phyloP scores from a whole-genome alignment of 53 echinoderm and acorn worm species.

The Hippasteria phrygiana region DNA sequence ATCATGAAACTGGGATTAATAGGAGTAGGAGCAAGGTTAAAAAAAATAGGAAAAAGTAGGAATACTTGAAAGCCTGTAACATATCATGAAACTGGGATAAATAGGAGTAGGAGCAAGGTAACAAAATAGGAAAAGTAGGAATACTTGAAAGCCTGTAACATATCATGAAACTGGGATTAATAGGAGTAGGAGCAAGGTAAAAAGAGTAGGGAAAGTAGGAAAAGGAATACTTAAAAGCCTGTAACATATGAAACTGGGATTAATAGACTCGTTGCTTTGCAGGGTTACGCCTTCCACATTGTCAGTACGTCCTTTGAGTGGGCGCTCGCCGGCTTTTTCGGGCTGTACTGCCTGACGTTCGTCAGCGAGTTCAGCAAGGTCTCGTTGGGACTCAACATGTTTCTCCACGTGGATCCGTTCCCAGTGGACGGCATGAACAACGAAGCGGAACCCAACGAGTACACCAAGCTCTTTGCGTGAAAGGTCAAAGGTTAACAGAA shows the following conservation, averaged over 20 bases:
- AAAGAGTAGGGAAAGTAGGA: too few species aligned
- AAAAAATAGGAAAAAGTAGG: too few species aligned
- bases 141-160: neutral
- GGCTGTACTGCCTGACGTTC: conserved; percentile 85
- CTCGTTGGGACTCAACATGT: conserved; percentile 44
- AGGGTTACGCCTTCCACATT: conserved; percentile 86
- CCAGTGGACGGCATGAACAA: neutral
- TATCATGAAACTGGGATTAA: too few species aligned
- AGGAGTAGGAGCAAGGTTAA: too few species aligned
- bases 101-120: too few species aligned
- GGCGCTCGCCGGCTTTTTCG: conserved; percentile 77
- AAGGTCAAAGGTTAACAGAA: neutral
- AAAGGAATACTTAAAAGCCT: too few species aligned
- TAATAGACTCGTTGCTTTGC: too few species aligned
- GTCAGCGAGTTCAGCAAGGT: conserved; percentile 84
- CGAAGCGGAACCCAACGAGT: conserved; percentile 19
- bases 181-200: neutral
- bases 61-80: too few species aligned
- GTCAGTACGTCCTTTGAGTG: conserved; percentile 82
- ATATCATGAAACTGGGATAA: too few species aligned
- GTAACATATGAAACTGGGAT: too few species aligned
- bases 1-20: too few species aligned
- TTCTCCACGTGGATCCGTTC: conserved; percentile 46
- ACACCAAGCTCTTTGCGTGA: neutral
- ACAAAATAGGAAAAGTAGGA: neutral